Conservation (phyloP, 2,113 vertebrate species). For the Heterotis niloticus region DNA sequence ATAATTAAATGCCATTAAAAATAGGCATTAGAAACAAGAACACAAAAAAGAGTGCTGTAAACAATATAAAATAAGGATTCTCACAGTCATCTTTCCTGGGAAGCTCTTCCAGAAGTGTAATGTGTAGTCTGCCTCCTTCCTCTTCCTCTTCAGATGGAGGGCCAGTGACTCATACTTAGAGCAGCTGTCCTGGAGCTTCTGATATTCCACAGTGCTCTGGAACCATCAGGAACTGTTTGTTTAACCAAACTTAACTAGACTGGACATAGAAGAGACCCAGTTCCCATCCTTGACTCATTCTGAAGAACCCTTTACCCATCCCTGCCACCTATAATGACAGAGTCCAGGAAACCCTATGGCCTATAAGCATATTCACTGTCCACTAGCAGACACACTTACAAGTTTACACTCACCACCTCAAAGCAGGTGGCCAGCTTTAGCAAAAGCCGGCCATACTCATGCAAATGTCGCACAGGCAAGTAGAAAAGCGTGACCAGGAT, state of each 20-base stretch:
- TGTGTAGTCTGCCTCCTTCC: slow-evolving; percentile 87
- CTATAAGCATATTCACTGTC: too few species aligned
- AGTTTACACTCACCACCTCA: slow-evolving; percentile 78
- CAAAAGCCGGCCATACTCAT: slow-evolving; percentile 81
- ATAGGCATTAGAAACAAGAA: not conserved
- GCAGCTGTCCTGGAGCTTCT: slow-evolving; percentile 82
- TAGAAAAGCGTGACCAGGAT: slow-evolving; percentile 79
- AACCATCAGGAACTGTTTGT: not conserved
- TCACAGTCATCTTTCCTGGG: slow-evolving; percentile 96
- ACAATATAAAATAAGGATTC: not conserved
- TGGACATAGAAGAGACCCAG: too few species aligned
- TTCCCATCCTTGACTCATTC: too few species aligned
- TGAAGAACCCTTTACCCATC: too few species aligned
- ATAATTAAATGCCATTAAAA: not conserved
- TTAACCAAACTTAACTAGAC: too few species aligned
- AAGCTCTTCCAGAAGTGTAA: slow-evolving; percentile 95
- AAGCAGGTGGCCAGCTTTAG: slow-evolving; percentile 91
- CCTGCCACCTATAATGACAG: too few species aligned
- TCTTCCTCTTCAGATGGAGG: slow-evolving; percentile 78
- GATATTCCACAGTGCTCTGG: slow-evolving; percentile 81
- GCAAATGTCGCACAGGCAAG: slow-evolving; percentile 78
- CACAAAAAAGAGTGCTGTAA: too few species aligned
- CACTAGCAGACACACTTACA: not conserved
- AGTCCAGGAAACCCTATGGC: too few species aligned
- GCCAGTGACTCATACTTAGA: slow-evolving; percentile 79